phyloP scores from a whole-genome alignment of 2,113 vertebrate species.

The Phasianus colchicus region DNA sequence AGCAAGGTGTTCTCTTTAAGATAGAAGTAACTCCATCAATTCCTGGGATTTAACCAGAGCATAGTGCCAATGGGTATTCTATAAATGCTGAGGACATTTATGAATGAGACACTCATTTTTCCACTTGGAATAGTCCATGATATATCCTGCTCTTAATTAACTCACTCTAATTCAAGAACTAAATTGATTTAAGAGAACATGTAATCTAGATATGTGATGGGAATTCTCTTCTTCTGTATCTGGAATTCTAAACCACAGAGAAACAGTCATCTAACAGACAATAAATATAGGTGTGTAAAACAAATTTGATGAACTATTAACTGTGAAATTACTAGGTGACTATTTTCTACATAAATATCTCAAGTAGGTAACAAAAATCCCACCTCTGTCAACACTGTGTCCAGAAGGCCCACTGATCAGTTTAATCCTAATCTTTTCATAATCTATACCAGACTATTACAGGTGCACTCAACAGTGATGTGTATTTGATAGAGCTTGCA shows the following conservation, averaged over 20 bases:
- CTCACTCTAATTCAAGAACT: not conserved
- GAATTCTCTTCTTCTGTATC: not conserved
- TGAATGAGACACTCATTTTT: not conserved
- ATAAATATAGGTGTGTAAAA: not conserved
- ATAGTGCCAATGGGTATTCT: not conserved
- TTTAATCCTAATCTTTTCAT: not conserved
- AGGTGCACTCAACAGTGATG: not conserved
- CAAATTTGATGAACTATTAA: not conserved
- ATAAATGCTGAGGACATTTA: not conserved
- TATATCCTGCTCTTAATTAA: not conserved
- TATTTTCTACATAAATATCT: not conserved
- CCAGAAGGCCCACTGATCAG: not conserved
- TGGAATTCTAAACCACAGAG: not conserved
- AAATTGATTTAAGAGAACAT: not conserved
- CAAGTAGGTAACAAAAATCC: not conserved
- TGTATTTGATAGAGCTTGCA: not conserved
- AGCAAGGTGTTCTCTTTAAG: not conserved
- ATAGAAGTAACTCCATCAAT: not conserved
- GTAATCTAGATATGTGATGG: rapidly evolving
- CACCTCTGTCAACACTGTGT: not conserved
- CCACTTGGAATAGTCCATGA: not conserved
- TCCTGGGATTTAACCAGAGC: not conserved
- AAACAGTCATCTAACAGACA: rapidly evolving
- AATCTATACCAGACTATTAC: not conserved
- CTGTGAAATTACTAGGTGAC: not conserved